Evolutionary conservation across 2,113 vertebrate species (phyloP).

Genomic region (Myocastor coypus): DNA sequence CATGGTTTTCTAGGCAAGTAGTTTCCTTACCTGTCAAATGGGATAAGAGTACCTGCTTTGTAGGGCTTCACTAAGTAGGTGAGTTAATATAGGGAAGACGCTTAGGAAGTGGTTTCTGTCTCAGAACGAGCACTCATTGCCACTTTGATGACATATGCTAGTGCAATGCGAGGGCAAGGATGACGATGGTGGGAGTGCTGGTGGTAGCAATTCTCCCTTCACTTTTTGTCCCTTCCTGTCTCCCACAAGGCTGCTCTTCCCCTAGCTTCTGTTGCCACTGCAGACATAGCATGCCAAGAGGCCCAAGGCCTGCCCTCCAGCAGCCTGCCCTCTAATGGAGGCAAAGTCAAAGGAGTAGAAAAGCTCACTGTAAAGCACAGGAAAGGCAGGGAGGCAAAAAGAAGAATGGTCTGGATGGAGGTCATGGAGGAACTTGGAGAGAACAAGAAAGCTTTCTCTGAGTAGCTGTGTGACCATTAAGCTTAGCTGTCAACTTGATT

Average conservation of each 20-base stretch:
- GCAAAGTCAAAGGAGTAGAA: not conserved
- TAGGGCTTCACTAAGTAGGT: not conserved
- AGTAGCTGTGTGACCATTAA: not conserved
- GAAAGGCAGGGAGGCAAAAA: not conserved
- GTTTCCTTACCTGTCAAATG: not conserved
- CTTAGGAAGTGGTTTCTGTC: not conserved
- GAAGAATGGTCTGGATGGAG: not conserved
- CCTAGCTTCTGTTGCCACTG: not conserved
- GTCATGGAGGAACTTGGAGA: not conserved
- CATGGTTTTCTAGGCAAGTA: not conserved
- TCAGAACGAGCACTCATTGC: not conserved
- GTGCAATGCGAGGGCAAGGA: not conserved
- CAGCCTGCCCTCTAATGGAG: not conserved
- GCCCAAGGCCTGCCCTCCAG: not conserved
- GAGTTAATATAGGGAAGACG: not conserved
- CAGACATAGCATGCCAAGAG: not conserved
- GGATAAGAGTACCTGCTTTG: not conserved
- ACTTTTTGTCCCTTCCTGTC: too few relatives aligned
- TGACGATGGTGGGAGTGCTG: fast-evolving
- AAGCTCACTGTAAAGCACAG: not conserved
- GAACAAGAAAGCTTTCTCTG: not conserved
- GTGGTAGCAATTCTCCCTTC: fast-evolving
- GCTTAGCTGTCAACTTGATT: not conserved
- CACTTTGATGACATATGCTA: fast-evolving
- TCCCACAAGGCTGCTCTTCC: fast-evolving